A percentile compares a stretch with the other conserved stretches of the same genome.
Evolutionary conservation across 2,888 invertebrate genomes (phyloP).

Genomic region (Eupithecia subumbrata): DNA sequence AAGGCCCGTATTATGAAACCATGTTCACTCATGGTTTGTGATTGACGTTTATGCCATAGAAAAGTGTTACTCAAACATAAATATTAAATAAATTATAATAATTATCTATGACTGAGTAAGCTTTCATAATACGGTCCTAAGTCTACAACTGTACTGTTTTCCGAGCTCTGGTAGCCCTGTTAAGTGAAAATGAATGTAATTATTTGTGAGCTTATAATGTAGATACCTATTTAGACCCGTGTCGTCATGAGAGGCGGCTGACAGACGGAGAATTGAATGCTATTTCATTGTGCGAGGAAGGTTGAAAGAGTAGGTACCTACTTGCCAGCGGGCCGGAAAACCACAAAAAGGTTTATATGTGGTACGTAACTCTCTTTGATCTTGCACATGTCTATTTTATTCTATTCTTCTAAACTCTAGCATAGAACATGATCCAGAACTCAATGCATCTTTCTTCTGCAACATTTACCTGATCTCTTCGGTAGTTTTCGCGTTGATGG

Average conservation of each 20-base stretch:
- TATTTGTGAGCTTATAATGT: not conserved
- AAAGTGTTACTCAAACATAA: no score
- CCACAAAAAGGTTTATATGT: constrained; percentile 27
- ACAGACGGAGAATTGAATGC: constrained; percentile 52
- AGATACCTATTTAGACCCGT: constrained; percentile 36
- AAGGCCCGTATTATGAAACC: no score
- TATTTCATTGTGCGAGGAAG: constrained; percentile 46
- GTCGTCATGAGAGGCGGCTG: constrained; percentile 51
- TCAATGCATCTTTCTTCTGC: no score
- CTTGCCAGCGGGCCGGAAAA: constrained; percentile 27
- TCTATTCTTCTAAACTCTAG: no score
- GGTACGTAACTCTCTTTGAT: constrained; percentile 7
- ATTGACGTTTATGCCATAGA: no score
- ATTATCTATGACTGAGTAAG: no score
- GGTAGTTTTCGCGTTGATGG: no score
- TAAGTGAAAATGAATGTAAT: constrained; percentile 6
- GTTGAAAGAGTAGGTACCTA: constrained; percentile 27
- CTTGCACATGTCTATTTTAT: not conserved
- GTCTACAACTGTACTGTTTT: not conserved
- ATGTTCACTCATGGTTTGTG: no score
- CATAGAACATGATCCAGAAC: no score
- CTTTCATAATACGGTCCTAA: no score
- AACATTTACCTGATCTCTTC: no score
- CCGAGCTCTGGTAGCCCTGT: not conserved
- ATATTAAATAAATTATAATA: no score